Evolutionary conservation across 2,113 vertebrate genomes (phyloP).

Genomic region (Myrmecobius fasciatus): DNA sequence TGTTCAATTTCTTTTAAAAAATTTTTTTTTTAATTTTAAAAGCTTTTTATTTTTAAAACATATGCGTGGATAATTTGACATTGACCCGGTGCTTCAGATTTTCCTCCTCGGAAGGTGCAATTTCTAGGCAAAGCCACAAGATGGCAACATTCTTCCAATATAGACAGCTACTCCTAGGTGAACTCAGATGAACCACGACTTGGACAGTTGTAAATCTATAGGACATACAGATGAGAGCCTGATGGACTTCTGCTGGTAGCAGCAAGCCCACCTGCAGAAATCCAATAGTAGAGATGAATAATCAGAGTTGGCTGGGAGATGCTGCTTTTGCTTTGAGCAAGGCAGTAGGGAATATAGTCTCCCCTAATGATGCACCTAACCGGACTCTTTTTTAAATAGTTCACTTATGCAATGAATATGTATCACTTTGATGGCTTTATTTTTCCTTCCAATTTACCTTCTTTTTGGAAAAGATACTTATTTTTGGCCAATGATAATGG

Average conservation of each 20-base stretch:
- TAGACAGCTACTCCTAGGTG: neutral
- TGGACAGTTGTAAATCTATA: neutral
- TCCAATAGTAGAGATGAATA: neutral
- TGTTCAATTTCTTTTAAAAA: too few relatives aligned
- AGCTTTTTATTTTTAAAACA: too few relatives aligned
- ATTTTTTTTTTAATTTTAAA: too few relatives aligned
- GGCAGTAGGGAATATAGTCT: neutral
- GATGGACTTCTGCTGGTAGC: neutral
- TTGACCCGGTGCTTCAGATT: too few relatives aligned
- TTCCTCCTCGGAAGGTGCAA: neutral
- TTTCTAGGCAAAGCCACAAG: slow-evolving; percentile 9
- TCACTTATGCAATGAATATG: neutral
- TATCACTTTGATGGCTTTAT: neutral
- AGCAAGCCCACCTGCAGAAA: neutral
- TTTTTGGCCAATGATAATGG: neutral
- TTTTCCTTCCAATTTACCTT: neutral
- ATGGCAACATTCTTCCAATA: neutral
- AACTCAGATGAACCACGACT: neutral
- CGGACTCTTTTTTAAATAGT: too few relatives aligned
- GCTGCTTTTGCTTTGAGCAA: neutral
- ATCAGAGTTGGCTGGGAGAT: fast-evolving
- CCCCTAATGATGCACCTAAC: neutral
- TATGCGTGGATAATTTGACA: too few relatives aligned
- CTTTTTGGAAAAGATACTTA: neutral
- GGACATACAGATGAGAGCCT: neutral